Evolutionary conservation across 2,888 invertebrate species (phyloP), one percentile per base, ranked within the genome.

Genomic region (Cryptops parisi): DNA sequence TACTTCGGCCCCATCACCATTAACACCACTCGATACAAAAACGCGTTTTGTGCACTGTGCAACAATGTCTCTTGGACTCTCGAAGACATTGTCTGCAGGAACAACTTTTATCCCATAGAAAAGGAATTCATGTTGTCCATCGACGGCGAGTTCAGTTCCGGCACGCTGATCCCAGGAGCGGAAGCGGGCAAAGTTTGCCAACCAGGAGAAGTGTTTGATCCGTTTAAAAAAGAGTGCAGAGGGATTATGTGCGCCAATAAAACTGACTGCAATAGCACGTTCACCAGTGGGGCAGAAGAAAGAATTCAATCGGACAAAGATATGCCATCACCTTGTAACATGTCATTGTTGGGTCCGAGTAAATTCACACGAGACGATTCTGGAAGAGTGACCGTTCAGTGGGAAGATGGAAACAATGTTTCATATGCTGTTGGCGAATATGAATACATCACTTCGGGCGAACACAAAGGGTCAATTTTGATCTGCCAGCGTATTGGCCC

Each of bases 151-250:
- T 40, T 49, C 6, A 21, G 22, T 3, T 15, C 19, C 3, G 49
- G 49, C 3, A 22, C 49, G 3, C 38, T 38, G 6, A 49, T 49
- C 22, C 49, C 49, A 19, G 40, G 49, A 6, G 23, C 24, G 38
- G 12, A 12, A 12, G 38, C 21, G 9, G 49, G 49, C 12, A 39
- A 38, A 6, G 12, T 49, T 9, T 49, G 49, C 38, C 17, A 39
- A 38, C 49, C 49, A 3, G 40, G 49, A 6, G 38, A 49, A 38
- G 49, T 49, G 3, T 49, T 39, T 24, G 49, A 49, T 22, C 49
- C 49, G 3, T 49, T 49, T 24, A 19, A 17, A 9, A 49, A 49
- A 17, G 6, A 33, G 6, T 49, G 49, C 23, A 17, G 49, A 3
- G 9, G 22, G 22, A 24, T 49, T 4, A 24, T 40, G 23, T 49